Evolutionary conservation across 1,140 invertebrate species (phyloP).

Genomic region (Conopomorpha cramerella): DNA sequence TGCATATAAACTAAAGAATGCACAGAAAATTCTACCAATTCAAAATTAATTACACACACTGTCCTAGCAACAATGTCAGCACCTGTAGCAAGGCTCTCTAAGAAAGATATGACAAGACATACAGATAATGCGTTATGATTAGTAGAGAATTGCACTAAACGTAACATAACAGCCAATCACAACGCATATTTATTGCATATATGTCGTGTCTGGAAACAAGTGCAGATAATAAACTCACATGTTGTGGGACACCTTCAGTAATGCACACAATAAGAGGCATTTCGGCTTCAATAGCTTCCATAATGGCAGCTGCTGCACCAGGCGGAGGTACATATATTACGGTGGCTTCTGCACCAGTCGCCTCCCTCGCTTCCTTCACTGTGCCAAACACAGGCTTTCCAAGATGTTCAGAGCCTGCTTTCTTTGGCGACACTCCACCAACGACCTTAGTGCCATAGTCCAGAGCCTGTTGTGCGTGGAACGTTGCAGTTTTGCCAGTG

Average conservation of each 20-base stretch:
- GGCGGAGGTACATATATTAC: constrained; percentile 98
- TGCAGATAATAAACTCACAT: too few species aligned
- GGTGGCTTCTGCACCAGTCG: constrained; percentile 86
- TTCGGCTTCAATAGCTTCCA: constrained; percentile 97
- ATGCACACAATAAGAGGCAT: constrained; percentile 97
- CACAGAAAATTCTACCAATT: too few species aligned
- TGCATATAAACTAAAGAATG: too few species aligned
- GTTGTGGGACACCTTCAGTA: constrained; percentile 98
- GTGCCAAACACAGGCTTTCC: constrained; percentile 94
- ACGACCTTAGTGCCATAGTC: constrained; percentile 99
- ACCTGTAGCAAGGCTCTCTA: too few species aligned
- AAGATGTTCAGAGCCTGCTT: constrained; percentile 92
- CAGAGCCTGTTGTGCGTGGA: constrained; percentile 93
- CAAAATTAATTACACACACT: too few species aligned
- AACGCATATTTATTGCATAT: too few species aligned
- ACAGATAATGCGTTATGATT: too few species aligned
- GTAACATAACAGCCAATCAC: too few species aligned
- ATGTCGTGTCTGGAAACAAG: too few species aligned
- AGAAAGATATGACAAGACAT: too few species aligned
- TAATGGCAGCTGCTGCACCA: constrained; percentile 88
- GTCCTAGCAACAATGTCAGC: too few species aligned
- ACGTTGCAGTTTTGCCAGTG: constrained; percentile 92
- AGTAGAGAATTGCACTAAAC: too few species aligned
- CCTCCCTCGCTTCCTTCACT: constrained; percentile 85
- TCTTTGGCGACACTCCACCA: constrained; percentile 96